A percentile compares a stretch with the other conserved stretches of the same genome.
These are phyloP conservation scores for Rynchops niger DNA, from an alignment of 2,113 vertebrate genomes.

Conservation along the genomic window DNA sequence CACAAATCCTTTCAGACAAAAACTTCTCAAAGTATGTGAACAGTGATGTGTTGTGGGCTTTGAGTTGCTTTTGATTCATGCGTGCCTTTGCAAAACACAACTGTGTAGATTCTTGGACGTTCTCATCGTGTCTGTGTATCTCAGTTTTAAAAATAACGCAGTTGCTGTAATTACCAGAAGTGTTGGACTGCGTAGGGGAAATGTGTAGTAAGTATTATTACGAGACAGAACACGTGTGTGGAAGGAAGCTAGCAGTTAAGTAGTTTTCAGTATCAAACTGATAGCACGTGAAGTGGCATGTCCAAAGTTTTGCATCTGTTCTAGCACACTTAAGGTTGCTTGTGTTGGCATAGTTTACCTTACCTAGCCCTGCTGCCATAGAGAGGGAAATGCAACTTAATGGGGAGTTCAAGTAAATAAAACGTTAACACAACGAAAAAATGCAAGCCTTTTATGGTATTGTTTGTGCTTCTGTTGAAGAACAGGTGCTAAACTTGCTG, in stretches of 20 bases:
- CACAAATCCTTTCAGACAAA: not conserved
- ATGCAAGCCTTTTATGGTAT: not conserved
- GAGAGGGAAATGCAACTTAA: not conserved
- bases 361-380: not conserved
- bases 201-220: not conserved
- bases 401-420: not conserved
- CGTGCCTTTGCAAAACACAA: not conserved
- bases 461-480: not conserved
- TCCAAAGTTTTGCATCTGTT: not conserved
- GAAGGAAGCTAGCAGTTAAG: not conserved
- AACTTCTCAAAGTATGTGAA: not conserved
- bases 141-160: not conserved
- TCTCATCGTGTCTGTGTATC: not conserved
- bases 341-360: not conserved
- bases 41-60: not conserved
- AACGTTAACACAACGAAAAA: not conserved
- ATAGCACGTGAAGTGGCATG: not conserved
- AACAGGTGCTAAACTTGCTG: not conserved
- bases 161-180: not conserved
- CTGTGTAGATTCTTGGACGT: fast-evolving
- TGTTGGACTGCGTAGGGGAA: not conserved
- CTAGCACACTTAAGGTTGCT: not conserved
- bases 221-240: not conserved
- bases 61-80: not conserved
- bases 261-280: not conserved